These are phyloP conservation scores for Yponomeuta plumbellus DNA, from an alignment of 2,888 invertebrate genomes.

Conservation along the genomic window DNA sequence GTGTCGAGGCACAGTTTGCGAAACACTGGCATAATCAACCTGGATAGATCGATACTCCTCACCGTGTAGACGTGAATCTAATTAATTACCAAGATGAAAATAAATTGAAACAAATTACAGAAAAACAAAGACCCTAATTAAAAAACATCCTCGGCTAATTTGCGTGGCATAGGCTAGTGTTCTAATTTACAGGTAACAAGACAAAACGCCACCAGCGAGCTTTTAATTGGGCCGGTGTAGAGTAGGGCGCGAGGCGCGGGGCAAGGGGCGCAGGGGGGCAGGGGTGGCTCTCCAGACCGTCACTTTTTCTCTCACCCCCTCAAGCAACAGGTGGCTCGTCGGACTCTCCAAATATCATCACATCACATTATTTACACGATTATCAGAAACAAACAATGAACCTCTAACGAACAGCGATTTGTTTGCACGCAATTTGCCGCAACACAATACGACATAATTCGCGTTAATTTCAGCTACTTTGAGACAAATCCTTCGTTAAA, in stretches of 20 bases:
- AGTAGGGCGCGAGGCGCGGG: slow-evolving; percentile 28
- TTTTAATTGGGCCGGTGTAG: slow-evolving; percentile 65
- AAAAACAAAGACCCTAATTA: slow-evolving; percentile 1
- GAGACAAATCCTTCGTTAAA: slow-evolving; percentile 71
- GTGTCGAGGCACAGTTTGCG: too few species aligned
- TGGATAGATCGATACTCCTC: background rate
- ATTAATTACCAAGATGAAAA: background rate
- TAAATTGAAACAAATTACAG: background rate
- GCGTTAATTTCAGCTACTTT: slow-evolving; percentile 58
- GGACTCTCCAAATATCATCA: slow-evolving; percentile 40
- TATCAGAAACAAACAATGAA: slow-evolving; percentile 10
- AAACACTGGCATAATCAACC: too few species aligned
- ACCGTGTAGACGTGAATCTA: background rate
- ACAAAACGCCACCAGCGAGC: slow-evolving; percentile 43
- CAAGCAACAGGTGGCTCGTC: slow-evolving; percentile 59
- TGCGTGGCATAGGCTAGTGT: slow-evolving; percentile 12
- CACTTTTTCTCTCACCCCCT: slow-evolving; percentile 60
- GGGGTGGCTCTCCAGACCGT: slow-evolving; percentile 35
- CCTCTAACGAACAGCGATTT: slow-evolving; percentile 22
- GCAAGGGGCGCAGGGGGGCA: slow-evolving; percentile 25
- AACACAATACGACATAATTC: slow-evolving; percentile 39
- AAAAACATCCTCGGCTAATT: slow-evolving; percentile 9
- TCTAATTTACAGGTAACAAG: slow-evolving; percentile 29
- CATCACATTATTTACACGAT: slow-evolving; percentile 4
- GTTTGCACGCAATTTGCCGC: slow-evolving; percentile 24